A percentile compares a stretch with the other conserved stretches of the same genome.
phyloP scores from a whole-genome alignment of 2,888 invertebrate genomes.

The Cabera pusaria region DNA sequence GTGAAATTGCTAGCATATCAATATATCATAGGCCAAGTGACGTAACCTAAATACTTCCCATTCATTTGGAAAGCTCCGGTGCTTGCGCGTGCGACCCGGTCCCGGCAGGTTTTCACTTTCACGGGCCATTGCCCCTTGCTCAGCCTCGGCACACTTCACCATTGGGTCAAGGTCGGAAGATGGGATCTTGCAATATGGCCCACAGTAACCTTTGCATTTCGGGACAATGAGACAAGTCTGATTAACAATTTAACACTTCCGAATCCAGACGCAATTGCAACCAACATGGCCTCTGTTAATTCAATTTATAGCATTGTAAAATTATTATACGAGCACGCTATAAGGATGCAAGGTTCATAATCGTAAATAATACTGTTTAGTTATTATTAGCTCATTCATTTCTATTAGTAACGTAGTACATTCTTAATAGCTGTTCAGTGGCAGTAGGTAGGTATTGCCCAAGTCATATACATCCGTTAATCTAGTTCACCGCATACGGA shows the following conservation, averaged over 20 bases:
- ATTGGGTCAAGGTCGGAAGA: constrained; percentile 54
- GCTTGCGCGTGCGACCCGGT: constrained; percentile 37
- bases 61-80: constrained; percentile 46
- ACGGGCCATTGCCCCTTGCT: constrained; percentile 57
- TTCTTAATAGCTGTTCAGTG: too few relatives aligned
- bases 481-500: constrained; percentile 26
- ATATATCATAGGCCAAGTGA: constrained; percentile 15
- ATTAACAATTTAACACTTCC: too few relatives aligned
- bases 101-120: constrained; percentile 62
- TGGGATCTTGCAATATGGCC: constrained; percentile 31
- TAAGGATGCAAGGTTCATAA: too few relatives aligned
- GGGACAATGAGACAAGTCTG: too few relatives aligned
- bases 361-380: too few relatives aligned
- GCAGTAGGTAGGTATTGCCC: too few relatives aligned
- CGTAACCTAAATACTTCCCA: constrained; percentile 38
- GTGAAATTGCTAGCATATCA: constrained; percentile 9
- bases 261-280: too few relatives aligned
- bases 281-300: too few relatives aligned
- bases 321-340: too few relatives aligned
- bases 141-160: constrained; percentile 55
- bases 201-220: constrained; percentile 4
- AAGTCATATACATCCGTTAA: constrained; percentile 12
- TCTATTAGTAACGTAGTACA: too few relatives aligned
- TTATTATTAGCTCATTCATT: too few relatives aligned
- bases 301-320: too few relatives aligned